phyloP scores from a whole-genome alignment of 2,888 invertebrate genomes.

The Electrophaes corylata region DNA sequence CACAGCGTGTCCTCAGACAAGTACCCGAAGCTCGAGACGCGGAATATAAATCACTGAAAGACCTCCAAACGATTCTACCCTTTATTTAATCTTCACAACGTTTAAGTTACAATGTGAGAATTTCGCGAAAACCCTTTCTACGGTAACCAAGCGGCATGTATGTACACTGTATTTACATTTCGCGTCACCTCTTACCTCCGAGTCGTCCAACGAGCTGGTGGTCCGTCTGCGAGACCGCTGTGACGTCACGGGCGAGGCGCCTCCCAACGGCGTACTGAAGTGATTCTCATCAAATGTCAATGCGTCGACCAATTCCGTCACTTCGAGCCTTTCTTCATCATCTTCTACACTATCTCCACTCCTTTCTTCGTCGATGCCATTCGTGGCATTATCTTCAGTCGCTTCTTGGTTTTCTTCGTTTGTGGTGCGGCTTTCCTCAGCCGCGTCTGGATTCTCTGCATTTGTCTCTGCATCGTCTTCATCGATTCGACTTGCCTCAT shows the following conservation, averaged over 20 bases:
- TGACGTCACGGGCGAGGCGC: slow-evolving; percentile 57
- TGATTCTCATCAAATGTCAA: slow-evolving; percentile 80
- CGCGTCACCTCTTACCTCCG: slow-evolving; percentile 73
- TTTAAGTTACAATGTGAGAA: slow-evolving; percentile 1
- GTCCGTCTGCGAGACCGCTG: slow-evolving; percentile 51
- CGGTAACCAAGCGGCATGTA: slow-evolving; percentile 29
- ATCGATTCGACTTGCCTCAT: slow-evolving; percentile 11
- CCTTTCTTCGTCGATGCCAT: neutral
- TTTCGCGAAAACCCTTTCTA: neutral
- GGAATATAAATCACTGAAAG: slow-evolving; percentile 40
- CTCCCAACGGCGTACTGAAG: slow-evolving; percentile 78
- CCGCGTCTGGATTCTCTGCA: slow-evolving; percentile 13
- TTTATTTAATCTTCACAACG: slow-evolving; percentile 1
- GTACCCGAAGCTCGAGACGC: slow-evolving; percentile 62
- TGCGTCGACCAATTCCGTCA: slow-evolving; percentile 44
- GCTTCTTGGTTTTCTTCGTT: neutral
- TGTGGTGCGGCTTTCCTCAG: slow-evolving; percentile 7
- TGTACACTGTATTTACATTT: slow-evolving; percentile 40
- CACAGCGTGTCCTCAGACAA: slow-evolving; percentile 71
- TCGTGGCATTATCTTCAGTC: neutral
- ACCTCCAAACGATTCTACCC: neutral
- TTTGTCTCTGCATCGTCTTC: neutral
- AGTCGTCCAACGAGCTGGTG: slow-evolving; percentile 71
- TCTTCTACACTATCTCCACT: neutral
- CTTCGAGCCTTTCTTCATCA: slow-evolving; percentile 22